These are phyloP conservation scores for Physella acuta DNA, from an alignment of 1,140 invertebrate species.

Conservation along the genomic window DNA sequence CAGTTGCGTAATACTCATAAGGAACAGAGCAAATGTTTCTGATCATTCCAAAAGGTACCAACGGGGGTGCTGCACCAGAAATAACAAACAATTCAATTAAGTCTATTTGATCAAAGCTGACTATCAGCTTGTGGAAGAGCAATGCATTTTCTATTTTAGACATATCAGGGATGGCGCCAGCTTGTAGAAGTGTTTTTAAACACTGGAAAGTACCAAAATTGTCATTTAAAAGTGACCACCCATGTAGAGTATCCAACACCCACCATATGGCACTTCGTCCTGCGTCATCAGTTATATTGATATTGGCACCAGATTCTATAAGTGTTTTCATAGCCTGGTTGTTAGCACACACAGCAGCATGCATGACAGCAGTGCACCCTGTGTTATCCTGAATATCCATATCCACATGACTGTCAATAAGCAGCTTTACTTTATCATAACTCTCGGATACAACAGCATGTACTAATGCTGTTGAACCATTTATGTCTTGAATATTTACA, in stretches of 20 bases:
- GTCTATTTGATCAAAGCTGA: not conserved
- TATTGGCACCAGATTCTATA: not conserved
- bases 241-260: not conserved
- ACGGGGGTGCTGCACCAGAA: constrained; percentile 1
- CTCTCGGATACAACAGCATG: not conserved
- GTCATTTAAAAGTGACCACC: not conserved
- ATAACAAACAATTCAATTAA: not conserved
- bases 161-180: not conserved
- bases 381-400: not conserved
- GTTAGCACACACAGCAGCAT: not conserved
- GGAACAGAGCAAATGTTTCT: not conserved
- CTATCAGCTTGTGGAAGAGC: not conserved
- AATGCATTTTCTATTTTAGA: not conserved
- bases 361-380: not conserved
- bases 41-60: not conserved
- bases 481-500: constrained; percentile 5
- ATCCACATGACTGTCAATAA: not conserved
- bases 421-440: not conserved
- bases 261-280: not conserved
- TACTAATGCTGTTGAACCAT: not conserved
- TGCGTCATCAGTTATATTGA: not conserved
- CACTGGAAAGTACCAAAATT: not conserved
- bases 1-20: not conserved
- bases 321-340: not conserved
- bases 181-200: not conserved